A percentile compares a stretch with the other conserved stretches of the same genome.
phyloP scores from a whole-genome alignment of 2,113 vertebrate genomes.

The Heptranchias perlo region DNA sequence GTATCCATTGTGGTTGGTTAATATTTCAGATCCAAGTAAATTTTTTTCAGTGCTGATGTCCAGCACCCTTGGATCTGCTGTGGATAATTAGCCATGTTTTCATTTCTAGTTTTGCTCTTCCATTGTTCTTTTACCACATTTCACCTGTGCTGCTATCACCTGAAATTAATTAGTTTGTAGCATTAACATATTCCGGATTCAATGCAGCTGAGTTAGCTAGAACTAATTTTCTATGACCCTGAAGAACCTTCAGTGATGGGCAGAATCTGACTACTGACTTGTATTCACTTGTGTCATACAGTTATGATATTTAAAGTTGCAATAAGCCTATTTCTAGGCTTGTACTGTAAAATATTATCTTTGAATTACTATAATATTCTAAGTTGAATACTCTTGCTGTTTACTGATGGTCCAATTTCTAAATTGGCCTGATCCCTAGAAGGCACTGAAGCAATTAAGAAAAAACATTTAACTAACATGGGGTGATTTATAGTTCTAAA shows the following conservation, averaged over 20 bases:
- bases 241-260: background rate
- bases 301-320: background rate
- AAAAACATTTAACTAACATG: background rate
- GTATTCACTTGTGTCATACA: background rate
- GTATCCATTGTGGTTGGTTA: too few species aligned
- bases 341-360: background rate
- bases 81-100: too few species aligned
- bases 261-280: background rate
- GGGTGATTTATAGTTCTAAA: background rate
- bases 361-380: background rate
- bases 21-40: too few species aligned
- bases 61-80: too few species aligned
- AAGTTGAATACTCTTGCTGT: background rate
- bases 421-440: background rate
- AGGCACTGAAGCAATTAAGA: background rate
- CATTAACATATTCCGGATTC: background rate
- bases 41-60: too few species aligned
- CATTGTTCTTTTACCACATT: background rate
- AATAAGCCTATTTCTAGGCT: background rate
- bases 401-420: background rate
- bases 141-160: background rate
- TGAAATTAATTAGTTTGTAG: background rate
- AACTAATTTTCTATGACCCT: background rate
- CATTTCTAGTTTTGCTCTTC: background rate
- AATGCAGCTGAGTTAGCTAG: background rate